These are phyloP conservation scores for Mantis religiosa DNA, from an alignment of 2,888 invertebrate genomes.

Conservation along the genomic window DNA sequence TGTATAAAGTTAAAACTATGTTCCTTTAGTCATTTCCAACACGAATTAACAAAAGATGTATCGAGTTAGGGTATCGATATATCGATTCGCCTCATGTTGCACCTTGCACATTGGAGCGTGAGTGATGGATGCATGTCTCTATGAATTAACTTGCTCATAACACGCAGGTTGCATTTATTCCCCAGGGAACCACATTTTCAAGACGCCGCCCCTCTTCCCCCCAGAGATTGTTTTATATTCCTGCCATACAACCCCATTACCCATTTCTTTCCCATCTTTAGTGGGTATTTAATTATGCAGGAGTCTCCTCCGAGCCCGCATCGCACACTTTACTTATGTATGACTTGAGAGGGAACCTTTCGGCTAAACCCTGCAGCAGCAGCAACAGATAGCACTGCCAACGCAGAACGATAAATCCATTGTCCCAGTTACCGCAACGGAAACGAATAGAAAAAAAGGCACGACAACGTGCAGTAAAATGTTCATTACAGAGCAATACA, in stretches of 20 bases:
- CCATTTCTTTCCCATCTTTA: constrained; percentile 6
- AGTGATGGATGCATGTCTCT: background rate
- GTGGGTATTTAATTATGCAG: constrained; percentile 3
- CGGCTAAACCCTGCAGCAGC: background rate
- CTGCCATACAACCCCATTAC: background rate
- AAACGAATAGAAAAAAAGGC: background rate
- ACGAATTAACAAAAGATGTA: no score
- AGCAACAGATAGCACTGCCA: no score
- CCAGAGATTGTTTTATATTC: background rate
- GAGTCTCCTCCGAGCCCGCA: background rate
- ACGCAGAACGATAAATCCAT: background rate
- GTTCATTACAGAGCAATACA: no score
- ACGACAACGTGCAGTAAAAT: no score
- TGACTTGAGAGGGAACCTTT: background rate
- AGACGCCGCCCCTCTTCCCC: no score
- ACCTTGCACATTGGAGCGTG: background rate
- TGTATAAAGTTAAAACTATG: no score
- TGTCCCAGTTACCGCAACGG: background rate
- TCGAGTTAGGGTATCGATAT: no score
- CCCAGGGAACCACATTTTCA: background rate
- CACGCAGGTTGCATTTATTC: background rate
- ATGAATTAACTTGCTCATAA: background rate
- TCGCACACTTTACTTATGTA: background rate
- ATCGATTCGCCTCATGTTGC: background rate
- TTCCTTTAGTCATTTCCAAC: no score